These are phyloP conservation scores for Corynorhinus townsendii DNA, from an alignment of 2,113 vertebrate genomes.

Conservation along the genomic window DNA sequence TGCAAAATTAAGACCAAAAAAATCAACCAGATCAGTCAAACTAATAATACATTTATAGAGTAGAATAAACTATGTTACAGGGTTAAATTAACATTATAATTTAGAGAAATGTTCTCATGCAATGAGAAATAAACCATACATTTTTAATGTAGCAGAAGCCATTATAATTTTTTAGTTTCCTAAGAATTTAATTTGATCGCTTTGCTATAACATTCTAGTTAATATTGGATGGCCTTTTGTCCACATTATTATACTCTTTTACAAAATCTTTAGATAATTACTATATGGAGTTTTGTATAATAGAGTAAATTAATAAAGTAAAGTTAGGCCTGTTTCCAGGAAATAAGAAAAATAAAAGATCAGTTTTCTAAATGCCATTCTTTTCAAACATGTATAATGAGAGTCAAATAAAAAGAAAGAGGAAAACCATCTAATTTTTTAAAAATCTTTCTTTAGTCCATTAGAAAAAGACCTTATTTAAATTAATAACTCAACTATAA, in stretches of 20 bases:
- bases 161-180: background rate
- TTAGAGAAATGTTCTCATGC: background rate
- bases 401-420: background rate
- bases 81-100: conserved; percentile 19
- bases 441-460: background rate
- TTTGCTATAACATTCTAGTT: background rate
- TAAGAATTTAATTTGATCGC: background rate
- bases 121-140: conserved; percentile 2
- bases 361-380: background rate
- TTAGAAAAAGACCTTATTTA: background rate
- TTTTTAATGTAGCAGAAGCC: background rate
- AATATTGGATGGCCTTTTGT: background rate
- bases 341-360: conserved; percentile 7
- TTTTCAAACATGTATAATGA: background rate
- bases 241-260: background rate
- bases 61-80: background rate
- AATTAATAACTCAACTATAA: background rate
- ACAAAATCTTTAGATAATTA: background rate
- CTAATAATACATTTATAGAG: background rate
- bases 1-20: background rate
- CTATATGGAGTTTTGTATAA: background rate
- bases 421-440: background rate
- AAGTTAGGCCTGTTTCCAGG: background rate
- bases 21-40: background rate
- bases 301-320: background rate